Conservation (phyloP, 2,797 vertebrate species). For the Cyclopterus lumpus region DNA sequence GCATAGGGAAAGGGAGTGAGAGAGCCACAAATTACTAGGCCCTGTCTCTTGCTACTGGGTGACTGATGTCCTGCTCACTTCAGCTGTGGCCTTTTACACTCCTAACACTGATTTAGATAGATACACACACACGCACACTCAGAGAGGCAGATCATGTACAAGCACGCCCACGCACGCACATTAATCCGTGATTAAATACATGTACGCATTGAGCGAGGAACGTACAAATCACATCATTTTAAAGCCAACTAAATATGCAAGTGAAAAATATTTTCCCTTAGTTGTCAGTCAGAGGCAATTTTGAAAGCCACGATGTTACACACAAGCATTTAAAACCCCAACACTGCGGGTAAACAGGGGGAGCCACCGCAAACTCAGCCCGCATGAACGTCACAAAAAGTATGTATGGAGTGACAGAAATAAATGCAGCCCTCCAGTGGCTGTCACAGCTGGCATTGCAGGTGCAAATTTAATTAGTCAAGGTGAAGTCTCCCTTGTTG, state of each 20-base stretch:
- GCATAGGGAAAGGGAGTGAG: constrained; percentile 20
- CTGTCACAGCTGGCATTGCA: constrained; percentile 89
- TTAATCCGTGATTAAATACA: constrained; percentile 52
- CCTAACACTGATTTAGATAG: constrained; percentile 78
- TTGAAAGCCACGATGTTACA: constrained; percentile 18
- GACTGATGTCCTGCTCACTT: constrained; percentile 79
- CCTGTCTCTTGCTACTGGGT: constrained; percentile 74
- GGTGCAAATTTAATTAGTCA: constrained; percentile 98
- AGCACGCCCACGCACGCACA: constrained; percentile 41
- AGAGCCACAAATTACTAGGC: constrained; percentile 80
- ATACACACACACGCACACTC: constrained; percentile 57
- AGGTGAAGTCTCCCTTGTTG: constrained; percentile 91
- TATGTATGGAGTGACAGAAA: constrained; percentile 83
- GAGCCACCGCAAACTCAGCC: constrained; percentile 66
- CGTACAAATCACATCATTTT: constrained; percentile 57
- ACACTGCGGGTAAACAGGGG: constrained; percentile 59
- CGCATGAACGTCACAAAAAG: constrained; percentile 79
- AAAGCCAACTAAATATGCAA: constrained; percentile 14
- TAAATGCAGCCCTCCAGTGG: constrained; percentile 83
- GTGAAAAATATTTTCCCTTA: not conserved
- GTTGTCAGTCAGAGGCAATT: constrained; percentile 14
- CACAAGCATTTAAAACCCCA: constrained; percentile 41
- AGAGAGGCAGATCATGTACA: constrained; percentile 57
- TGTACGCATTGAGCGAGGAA: constrained; percentile 7
- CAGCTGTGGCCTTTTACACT: constrained; percentile 71